Percentiles rank a stretch among this genome's conserved stretches.
These are phyloP conservation scores for Drosophila aff. DNA, from an alignment of 1,140 invertebrate genomes.

Conservation along the genomic window DNA sequence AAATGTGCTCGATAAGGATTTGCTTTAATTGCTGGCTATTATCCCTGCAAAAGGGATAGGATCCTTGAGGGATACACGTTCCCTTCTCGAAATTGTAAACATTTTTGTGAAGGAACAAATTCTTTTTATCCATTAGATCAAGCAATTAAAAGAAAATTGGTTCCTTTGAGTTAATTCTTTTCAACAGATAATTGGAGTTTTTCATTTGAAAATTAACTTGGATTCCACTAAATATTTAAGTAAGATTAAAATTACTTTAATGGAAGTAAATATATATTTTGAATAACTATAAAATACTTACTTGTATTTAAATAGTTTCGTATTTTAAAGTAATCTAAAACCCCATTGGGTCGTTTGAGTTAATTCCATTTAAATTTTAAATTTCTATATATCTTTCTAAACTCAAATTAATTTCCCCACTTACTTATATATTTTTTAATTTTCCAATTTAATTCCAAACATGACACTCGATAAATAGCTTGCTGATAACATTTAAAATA, in stretches of 20 bases:
- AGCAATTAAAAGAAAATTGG: slow-evolving; percentile 9
- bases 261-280: background rate
- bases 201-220: background rate
- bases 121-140: background rate
- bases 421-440: background rate
- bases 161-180: background rate
- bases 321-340: background rate
- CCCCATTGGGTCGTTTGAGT: too few species aligned
- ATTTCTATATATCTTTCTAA: slow-evolving; percentile 5
- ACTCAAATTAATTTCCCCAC: background rate
- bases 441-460: slow-evolving; percentile 21
- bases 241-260: background rate
- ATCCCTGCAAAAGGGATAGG: slow-evolving; percentile 14
- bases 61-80: background rate
- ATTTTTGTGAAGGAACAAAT: background rate
- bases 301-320: background rate
- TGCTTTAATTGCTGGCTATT: slow-evolving; percentile 46
- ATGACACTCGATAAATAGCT: slow-evolving; percentile 21
- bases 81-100: slow-evolving; percentile 5
- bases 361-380: too few species aligned
- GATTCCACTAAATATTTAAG: background rate
- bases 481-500: slow-evolving; percentile 38
- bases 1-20: slow-evolving; percentile 38
- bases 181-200: background rate
- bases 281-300: too few species aligned